Conservation (phyloP, 2,888 invertebrate genomes). For the Netelia virgata region DNA sequence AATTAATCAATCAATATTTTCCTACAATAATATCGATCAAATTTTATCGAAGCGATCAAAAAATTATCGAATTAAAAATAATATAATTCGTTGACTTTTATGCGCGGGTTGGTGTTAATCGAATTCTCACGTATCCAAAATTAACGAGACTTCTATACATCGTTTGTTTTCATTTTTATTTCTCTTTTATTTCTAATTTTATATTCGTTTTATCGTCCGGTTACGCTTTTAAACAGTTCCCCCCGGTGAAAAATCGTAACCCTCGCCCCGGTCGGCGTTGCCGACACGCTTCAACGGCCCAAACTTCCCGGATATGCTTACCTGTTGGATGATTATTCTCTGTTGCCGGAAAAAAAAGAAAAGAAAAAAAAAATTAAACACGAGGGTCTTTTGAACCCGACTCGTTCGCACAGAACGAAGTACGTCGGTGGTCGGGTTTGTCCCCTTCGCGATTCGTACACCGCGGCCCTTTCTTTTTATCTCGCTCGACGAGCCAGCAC, state of each 20-base stretch:
- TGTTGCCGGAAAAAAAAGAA: slow-evolving; percentile 74
- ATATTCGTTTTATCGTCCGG: slow-evolving; percentile 15
- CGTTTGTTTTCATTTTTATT: not conserved
- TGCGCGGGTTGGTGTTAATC: slow-evolving; percentile 2
- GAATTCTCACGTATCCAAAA: slow-evolving; percentile 23
- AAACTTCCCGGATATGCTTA: slow-evolving; percentile 84
- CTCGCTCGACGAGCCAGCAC: slow-evolving; percentile 42
- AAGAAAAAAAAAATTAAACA: slow-evolving; percentile 52
- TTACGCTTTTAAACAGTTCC: slow-evolving; percentile 14
- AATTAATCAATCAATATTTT: no score
- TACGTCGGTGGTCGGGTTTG: slow-evolving; percentile 5
- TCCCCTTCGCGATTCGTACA: slow-evolving; percentile 14
- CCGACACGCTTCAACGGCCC: slow-evolving; percentile 83
- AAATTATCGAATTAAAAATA: not conserved
- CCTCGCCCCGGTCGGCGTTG: slow-evolving; percentile 50
- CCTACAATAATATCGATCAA: no score
- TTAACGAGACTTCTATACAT: slow-evolving; percentile 14
- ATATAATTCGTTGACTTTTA: not conserved
- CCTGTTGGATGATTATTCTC: slow-evolving; percentile 72
- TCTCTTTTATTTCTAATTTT: slow-evolving; percentile 6
- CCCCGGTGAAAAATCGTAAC: slow-evolving; percentile 35
- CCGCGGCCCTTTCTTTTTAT: not conserved
- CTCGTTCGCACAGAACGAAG: slow-evolving; percentile 60
- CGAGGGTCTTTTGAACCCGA: slow-evolving; percentile 31
- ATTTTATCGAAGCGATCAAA: not conserved